A percentile compares a stretch with the other conserved stretches of the same genome.
These are phyloP conservation scores for Brachionus paranguensis DNA, from an alignment of 1,140 invertebrate genomes.

Conservation along the genomic window DNA sequence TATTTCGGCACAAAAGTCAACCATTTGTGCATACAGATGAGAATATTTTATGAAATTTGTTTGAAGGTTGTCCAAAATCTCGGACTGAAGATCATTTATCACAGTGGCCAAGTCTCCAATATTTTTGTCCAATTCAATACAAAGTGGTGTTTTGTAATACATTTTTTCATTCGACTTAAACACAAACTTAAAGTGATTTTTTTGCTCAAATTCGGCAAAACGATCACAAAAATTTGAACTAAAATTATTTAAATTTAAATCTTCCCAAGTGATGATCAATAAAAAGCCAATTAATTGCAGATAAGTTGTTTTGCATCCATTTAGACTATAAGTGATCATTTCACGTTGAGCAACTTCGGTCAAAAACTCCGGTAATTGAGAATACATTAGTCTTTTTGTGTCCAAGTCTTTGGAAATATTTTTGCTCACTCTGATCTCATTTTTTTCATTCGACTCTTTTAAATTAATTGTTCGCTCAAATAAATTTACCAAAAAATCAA, in stretches of 20 bases:
- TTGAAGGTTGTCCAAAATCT: conserved; percentile 13
- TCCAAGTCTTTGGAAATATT: conserved; percentile 3
- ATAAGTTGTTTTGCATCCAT: conserved; percentile 69
- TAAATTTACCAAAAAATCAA: conserved; percentile 29
- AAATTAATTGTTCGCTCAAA: conserved; percentile 12
- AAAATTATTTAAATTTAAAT: conserved; percentile 4
- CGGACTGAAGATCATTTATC: conserved; percentile 28
- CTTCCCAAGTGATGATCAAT: neutral
- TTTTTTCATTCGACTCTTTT: conserved; percentile 48
- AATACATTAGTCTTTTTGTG: conserved; percentile 53
- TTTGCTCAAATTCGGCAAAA: neutral
- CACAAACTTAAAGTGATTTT: conserved; percentile 16
- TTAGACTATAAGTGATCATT: conserved; percentile 61
- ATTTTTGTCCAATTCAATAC: conserved; percentile 51
- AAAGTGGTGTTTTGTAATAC: conserved; percentile 69
- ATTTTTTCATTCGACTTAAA: conserved; percentile 58
- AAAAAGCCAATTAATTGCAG: conserved; percentile 60
- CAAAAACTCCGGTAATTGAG: conserved; percentile 56
- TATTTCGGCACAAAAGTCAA: conserved; percentile 32
- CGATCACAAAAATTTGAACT: neutral
- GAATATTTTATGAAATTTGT: conserved; percentile 40
- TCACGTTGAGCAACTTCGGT: conserved; percentile 65
- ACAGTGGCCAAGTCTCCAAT: conserved; percentile 39
- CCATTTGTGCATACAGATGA: conserved; percentile 52
- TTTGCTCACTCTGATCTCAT: conserved; percentile 56